Conservation (phyloP, 2,797 vertebrate genomes). For the Choloepus didactylus region DNA sequence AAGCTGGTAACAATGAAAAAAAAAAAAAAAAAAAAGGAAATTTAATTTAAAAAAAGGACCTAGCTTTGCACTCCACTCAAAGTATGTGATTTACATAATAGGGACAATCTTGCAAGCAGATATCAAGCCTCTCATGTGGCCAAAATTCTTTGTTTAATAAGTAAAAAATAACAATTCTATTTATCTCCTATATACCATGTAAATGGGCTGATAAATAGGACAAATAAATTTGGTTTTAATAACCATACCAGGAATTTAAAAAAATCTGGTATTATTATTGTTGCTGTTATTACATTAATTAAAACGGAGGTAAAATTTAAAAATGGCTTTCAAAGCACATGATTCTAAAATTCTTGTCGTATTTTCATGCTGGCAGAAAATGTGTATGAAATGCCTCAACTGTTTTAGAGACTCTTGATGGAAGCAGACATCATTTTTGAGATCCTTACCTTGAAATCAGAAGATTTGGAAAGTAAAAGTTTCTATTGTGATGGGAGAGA, state of each 20-base stretch:
- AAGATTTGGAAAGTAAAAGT: constrained; percentile 4
- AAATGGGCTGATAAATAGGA: neutral
- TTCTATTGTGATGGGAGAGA: neutral
- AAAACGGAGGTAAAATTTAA: neutral
- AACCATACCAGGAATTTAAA: neutral
- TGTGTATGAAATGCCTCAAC: neutral
- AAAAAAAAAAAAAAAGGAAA: neutral
- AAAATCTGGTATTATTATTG: neutral
- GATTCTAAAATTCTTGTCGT: neutral
- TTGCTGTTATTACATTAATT: neutral
- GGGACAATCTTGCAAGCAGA: neutral
- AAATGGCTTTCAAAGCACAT: neutral
- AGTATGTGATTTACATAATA: neutral
- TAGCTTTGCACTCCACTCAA: neutral
- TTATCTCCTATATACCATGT: neutral
- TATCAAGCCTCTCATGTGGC: neutral
- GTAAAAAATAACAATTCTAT: neutral
- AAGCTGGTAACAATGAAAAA: neutral
- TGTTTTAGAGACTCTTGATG: neutral
- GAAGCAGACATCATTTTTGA: neutral
- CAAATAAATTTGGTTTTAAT: neutral
- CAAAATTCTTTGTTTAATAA: neutral
- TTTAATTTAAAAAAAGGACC: neutral
- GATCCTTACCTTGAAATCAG: neutral
- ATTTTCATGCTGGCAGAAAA: neutral